A percentile compares a stretch with the other conserved stretches of the same genome.
Evolutionary conservation across 2,888 invertebrate genomes (phyloP).

Genomic region (Pantelozetes paolii): DNA sequence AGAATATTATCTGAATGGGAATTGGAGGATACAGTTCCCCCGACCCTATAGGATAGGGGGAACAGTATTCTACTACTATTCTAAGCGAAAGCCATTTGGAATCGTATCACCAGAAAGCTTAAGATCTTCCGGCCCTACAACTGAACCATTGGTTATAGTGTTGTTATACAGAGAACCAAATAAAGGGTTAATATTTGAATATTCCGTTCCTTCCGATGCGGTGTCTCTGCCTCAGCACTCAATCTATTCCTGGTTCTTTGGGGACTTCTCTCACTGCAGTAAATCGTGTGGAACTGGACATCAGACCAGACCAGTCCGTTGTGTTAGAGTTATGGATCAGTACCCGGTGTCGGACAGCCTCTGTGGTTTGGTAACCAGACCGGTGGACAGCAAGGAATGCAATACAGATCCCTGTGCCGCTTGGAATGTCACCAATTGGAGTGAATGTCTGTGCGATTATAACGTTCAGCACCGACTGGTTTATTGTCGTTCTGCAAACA

Average conservation of each 20-base stretch:
- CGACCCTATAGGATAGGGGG: conserved; percentile 73
- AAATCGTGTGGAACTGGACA: conserved; percentile 84
- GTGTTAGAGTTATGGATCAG: conserved; percentile 68
- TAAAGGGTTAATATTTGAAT: conserved; percentile 81
- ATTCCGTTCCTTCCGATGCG: conserved; percentile 73
- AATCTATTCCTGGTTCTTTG: conserved; percentile 74
- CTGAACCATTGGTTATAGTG: conserved; percentile 79
- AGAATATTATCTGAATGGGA: conserved; percentile 86
- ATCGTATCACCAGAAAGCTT: conserved; percentile 79
- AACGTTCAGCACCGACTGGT: conserved; percentile 57
- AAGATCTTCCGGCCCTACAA: conserved; percentile 77
- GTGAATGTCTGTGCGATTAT: conserved; percentile 78
- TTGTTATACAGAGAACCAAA: conserved; percentile 75
- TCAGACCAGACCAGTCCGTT: conserved; percentile 72
- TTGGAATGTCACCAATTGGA: conserved; percentile 77
- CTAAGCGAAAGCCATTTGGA: conserved; percentile 70
- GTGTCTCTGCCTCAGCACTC: conserved; percentile 62
- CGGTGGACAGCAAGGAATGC: conserved; percentile 67
- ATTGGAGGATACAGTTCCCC: conserved; percentile 89
- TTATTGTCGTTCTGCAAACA: conserved; percentile 60
- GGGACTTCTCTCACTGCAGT: conserved; percentile 73
- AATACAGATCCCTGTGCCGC: conserved; percentile 70
- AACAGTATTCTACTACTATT: conserved; percentile 72
- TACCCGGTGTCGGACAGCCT: conserved; percentile 68
- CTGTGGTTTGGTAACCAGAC: conserved; percentile 72